Conservation (phyloP, 2,113 vertebrate genomes). For the Chloebia gouldiae region DNA sequence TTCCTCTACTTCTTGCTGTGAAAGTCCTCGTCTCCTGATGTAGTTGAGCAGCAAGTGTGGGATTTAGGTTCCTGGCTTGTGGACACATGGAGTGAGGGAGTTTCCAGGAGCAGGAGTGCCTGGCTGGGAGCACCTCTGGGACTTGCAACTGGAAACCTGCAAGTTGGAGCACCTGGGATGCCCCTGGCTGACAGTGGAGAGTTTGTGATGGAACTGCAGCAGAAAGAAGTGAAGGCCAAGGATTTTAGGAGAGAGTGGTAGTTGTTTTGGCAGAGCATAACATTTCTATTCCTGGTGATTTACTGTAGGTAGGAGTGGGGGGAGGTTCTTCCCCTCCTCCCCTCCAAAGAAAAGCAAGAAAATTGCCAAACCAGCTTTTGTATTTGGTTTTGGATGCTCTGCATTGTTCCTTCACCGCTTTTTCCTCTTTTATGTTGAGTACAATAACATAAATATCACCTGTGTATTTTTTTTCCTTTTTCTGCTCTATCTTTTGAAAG, state of each 20-base stretch:
- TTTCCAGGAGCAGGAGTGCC: background rate
- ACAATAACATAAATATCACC: background rate
- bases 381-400: background rate
- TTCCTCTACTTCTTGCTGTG: background rate
- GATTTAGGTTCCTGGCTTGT: background rate
- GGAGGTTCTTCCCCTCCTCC: background rate
- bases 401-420: background rate
- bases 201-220: background rate
- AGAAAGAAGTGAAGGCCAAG: background rate
- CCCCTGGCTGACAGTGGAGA: background rate
- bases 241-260: background rate
- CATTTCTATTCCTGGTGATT: background rate
- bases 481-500: background rate
- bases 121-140: background rate
- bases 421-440: background rate
- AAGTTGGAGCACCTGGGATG: background rate
- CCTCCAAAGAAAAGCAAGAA: background rate
- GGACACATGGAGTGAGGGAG: background rate
- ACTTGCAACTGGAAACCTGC: background rate
- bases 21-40: background rate
- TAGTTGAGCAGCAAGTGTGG: accelerated
- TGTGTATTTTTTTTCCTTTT: background rate
- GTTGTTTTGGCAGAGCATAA: background rate
- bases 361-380: background rate
- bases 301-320: background rate